Conservation (phyloP, 2,888 invertebrate species). For the Scelioninae gen. 2 region DNA sequence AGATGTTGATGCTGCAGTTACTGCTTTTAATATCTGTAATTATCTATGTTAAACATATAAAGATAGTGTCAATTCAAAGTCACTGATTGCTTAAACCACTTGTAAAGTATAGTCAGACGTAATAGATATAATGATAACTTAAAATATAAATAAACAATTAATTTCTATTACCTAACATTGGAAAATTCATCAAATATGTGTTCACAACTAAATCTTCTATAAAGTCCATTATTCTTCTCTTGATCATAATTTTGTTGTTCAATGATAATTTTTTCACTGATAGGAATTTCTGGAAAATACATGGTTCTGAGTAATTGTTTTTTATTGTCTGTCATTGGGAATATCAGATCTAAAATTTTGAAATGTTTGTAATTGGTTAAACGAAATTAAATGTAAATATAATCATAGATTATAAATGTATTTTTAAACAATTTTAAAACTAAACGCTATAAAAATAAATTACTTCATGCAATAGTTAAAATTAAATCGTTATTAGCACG, state of each 20-base stretch:
- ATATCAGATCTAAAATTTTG: neutral
- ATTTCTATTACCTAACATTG: constrained; percentile 62
- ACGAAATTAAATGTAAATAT: constrained; percentile 13
- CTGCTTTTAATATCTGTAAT: too few species aligned
- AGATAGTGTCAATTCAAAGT: too few species aligned
- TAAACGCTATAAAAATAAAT: too few species aligned
- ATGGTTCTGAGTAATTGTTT: constrained; percentile 63
- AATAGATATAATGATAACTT: too few species aligned
- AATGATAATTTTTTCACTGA: constrained; percentile 59
- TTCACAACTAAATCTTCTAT: constrained; percentile 68
- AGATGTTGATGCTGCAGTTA: too few species aligned
- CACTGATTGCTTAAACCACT: too few species aligned
- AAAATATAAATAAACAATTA: too few species aligned
- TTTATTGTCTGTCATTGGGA: constrained; percentile 56
- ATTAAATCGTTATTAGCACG: too few species aligned
- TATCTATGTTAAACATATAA: too few species aligned
- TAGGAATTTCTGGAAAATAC: constrained; percentile 66
- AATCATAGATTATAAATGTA: constrained; percentile 3
- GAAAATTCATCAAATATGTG: constrained; percentile 63
- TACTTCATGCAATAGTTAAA: too few species aligned
- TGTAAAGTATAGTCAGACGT: too few species aligned
- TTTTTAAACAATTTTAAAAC: too few species aligned
- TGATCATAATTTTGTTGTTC: constrained; percentile 64
- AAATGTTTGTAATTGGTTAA: constrained; percentile 4
- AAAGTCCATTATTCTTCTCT: constrained; percentile 60